Conservation (phyloP, 2,888 invertebrate genomes). For the Tridacna crocea region DNA sequence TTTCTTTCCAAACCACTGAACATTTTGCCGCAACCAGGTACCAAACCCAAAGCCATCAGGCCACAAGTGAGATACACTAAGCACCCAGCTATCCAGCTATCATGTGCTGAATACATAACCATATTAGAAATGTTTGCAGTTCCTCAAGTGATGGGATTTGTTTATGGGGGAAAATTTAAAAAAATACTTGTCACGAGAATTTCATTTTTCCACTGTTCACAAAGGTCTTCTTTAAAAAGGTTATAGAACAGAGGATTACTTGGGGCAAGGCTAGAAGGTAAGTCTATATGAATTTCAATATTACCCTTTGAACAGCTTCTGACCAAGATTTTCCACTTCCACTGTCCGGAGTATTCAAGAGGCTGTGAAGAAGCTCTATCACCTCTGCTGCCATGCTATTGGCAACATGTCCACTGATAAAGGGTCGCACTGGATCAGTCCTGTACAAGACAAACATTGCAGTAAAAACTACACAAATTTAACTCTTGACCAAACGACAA, state of each 20-base stretch:
- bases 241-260: not conserved
- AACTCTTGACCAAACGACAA: too few relatives aligned
- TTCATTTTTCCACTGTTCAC: not conserved
- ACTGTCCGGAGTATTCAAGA: constrained; percentile 77
- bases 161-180: not conserved
- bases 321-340: constrained; percentile 82
- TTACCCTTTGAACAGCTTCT: constrained; percentile 81
- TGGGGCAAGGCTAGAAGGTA: too few relatives aligned
- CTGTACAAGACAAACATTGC: constrained; percentile 53
- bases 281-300: not conserved
- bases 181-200: not conserved
- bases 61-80: too few relatives aligned
- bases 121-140: too few relatives aligned
- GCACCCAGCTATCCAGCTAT: too few relatives aligned
- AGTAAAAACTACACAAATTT: too few relatives aligned
- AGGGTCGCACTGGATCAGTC: constrained; percentile 83
- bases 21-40: too few relatives aligned
- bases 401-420: constrained; percentile 84
- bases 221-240: not conserved
- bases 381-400: constrained; percentile 84
- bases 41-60: too few relatives aligned
- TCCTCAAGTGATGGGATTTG: not conserved
- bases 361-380: constrained; percentile 82
- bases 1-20: too few relatives aligned
- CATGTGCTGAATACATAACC: too few relatives aligned